Evolutionary conservation across 2,797 vertebrate genomes (phyloP).

Genomic region (Poeciliopsis paucimaculata): DNA sequence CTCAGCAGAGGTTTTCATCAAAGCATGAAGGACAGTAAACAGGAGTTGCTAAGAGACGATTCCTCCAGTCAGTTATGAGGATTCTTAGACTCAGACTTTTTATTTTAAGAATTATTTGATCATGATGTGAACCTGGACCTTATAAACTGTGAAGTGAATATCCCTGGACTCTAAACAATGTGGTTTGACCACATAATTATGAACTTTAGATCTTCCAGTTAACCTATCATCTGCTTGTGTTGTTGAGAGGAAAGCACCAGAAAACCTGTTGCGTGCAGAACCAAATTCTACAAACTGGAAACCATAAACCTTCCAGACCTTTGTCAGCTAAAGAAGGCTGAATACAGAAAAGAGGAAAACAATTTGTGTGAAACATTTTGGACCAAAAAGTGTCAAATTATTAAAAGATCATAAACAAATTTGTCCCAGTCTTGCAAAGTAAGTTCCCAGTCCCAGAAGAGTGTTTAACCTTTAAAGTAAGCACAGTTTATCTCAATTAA

Average conservation of each 20-base stretch:
- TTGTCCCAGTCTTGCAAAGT: neutral
- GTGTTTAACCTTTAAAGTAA: neutral
- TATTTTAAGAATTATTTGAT: neutral
- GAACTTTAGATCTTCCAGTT: neutral
- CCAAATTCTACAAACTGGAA: neutral
- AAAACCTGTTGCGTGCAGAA: neutral
- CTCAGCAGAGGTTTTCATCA: slow-evolving; percentile 22
- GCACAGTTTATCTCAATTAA: neutral
- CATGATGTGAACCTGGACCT: neutral
- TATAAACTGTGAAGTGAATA: neutral
- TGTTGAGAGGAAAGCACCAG: neutral
- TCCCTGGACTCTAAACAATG: neutral
- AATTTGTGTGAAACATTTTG: neutral
- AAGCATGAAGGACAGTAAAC: slow-evolving; percentile 26
- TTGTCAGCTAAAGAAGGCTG: too few relatives aligned
- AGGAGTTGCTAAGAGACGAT: slow-evolving; percentile 11
- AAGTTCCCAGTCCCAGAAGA: neutral
- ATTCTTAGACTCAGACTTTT: neutral
- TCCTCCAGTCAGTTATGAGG: neutral
- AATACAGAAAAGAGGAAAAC: neutral
- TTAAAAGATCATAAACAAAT: neutral
- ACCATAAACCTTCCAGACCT: too few relatives aligned
- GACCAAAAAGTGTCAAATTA: neutral
- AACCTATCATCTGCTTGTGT: neutral
- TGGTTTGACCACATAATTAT: neutral